phyloP scores from a whole-genome alignment of 2,888 invertebrate species.

The Microctonus aethiopoides region DNA sequence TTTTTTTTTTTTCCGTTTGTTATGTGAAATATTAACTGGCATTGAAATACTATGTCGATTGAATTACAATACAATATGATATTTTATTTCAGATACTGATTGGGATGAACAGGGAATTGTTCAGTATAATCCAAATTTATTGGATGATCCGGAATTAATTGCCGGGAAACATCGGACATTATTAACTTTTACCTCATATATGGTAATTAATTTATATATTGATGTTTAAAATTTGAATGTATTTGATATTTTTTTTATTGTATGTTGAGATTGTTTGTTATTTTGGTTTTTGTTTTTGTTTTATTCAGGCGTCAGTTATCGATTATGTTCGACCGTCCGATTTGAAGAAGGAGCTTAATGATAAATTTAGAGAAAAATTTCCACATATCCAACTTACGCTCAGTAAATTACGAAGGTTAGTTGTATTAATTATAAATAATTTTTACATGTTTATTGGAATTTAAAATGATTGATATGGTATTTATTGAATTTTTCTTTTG shows the following conservation, averaged over 20 bases:
- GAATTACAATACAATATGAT: background rate
- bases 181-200: constrained; percentile 88
- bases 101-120: constrained; percentile 62
- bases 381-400: constrained; percentile 94
- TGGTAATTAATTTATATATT: constrained; percentile 69
- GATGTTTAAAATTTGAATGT: background rate
- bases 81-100: constrained; percentile 54
- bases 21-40: background rate
- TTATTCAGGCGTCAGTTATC: constrained; percentile 85
- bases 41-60: background rate
- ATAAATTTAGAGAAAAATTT: constrained; percentile 95
- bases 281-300: constrained; percentile 24
- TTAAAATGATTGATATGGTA: background rate
- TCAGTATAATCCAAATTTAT: constrained; percentile 87
- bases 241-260: no score
- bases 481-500: constrained; percentile 8
- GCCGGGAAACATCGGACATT: constrained; percentile 90
- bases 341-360: constrained; percentile 95
- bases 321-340: constrained; percentile 96
- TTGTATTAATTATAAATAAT: constrained; percentile 18
- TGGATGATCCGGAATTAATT: constrained; percentile 93
- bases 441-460: background rate
- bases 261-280: constrained; percentile 41
- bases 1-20: constrained; percentile 14
- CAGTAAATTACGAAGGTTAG: constrained; percentile 93